Conservation (phyloP, 2,113 vertebrate genomes). For the Cairina moschata region DNA sequence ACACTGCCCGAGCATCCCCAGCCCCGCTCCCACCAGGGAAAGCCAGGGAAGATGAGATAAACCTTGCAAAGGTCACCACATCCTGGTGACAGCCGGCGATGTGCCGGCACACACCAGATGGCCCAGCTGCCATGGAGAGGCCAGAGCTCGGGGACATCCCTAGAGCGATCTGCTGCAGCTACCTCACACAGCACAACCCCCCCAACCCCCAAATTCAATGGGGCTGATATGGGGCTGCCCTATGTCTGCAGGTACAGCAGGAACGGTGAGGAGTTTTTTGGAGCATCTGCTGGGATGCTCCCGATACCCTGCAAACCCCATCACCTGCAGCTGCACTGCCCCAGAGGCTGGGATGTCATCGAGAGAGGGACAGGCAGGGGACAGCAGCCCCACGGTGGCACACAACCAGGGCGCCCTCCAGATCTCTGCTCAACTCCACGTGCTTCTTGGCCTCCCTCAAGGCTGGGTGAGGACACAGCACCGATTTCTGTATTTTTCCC, state of each 20-base stretch:
- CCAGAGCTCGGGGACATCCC: neutral
- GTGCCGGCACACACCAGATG: no score
- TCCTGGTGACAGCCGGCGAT: rapidly evolving
- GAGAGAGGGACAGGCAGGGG: neutral
- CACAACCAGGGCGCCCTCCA: rapidly evolving
- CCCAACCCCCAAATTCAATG: neutral
- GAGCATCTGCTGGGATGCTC: neutral
- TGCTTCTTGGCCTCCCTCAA: neutral
- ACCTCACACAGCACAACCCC: neutral
- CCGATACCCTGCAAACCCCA: neutral
- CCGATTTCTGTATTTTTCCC: neutral
- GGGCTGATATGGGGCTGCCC: neutral
- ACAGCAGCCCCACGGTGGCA: neutral
- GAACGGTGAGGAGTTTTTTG: neutral
- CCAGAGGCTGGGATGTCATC: neutral
- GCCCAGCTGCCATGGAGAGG: neutral
- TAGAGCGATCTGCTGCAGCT: neutral
- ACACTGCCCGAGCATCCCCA: neutral
- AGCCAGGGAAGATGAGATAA: neutral
- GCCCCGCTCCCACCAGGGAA: neutral
- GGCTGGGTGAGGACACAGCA: neutral
- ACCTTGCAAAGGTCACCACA: neutral
- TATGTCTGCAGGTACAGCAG: neutral
- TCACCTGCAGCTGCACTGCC: neutral
- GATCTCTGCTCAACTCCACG: neutral